Base-by-base conservation (phyloP, 2,113 vertebrate species). In the Archilochus colubris region DNA sequence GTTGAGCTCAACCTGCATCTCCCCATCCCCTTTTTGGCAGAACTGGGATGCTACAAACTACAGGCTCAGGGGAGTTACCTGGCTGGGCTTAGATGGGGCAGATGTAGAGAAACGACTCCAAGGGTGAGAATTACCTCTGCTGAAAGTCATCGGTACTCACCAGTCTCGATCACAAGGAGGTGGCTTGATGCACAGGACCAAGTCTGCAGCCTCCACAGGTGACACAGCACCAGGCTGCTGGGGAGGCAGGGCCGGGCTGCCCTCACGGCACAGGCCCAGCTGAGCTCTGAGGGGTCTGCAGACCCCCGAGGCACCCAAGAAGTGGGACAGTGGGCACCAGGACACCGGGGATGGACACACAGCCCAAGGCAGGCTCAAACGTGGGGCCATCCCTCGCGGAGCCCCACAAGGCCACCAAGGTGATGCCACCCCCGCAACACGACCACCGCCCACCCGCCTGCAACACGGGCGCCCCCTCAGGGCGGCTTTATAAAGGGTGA, bases 391-490 rank as follows among this genome's bases (percentile, higher is more conserved):
- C 40, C 25, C 7, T 2, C 48, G 5, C 1, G 14, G 4, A 0
- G 4, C 10, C 2, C 21, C 31, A 0, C 10, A 2, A 3, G 8
- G 2, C 33, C 12, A 9, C 21, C 21, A 3, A 11, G 6, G 3
- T 3, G 40, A 10, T 40, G 40, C 40, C 9, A 21, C 44, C 44
- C 44, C 44, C 15, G 3, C 44, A 7, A 18, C 44, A 46, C 44
- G 44, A 14, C 17, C 46, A 46, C 16, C 44, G 44, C 44, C 10
- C 24, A 13, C 27, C 74, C 38, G 24, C 8, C 58, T 16, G 5
- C 25, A 21, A 3, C 2, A 6, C 28, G 7, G 3, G 9, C 5
- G 3, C 12, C 0, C 3, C 43, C 1, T 0, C 3, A 2, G 43
- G 14, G 48, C 24, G 25, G 12, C 7, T 3, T 28, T 53, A 48